These are phyloP conservation scores for Odocoileus hemionus DNA, from an alignment of 2,113 vertebrate species.

Conservation along the genomic window DNA sequence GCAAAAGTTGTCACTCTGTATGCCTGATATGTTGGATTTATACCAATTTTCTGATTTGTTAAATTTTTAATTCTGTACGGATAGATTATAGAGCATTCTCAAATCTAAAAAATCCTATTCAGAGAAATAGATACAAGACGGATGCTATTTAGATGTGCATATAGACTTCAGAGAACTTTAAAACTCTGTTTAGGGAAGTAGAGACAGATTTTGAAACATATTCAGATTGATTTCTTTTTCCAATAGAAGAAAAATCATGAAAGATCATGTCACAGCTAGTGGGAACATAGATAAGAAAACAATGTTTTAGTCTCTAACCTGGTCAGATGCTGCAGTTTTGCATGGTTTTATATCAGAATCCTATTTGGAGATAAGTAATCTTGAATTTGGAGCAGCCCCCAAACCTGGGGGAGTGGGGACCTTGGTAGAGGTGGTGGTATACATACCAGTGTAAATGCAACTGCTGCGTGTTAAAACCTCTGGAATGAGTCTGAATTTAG, in stretches of 20 bases:
- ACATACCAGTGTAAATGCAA: not conserved
- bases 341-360: not conserved
- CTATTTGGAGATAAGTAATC: not conserved
- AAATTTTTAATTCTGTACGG: not conserved
- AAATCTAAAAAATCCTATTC: constrained; percentile 13
- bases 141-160: not conserved
- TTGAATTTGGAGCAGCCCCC: constrained; percentile 6
- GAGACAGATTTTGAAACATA: not conserved
- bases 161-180: not conserved
- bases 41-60: not conserved
- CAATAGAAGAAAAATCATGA: not conserved
- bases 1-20: not conserved
- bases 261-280: not conserved
- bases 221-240: not conserved
- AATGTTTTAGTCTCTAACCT: not conserved
- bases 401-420: not conserved
- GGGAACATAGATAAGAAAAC: not conserved
- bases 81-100: not conserved
- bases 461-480: not conserved
- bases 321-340: not conserved
- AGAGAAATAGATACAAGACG: not conserved
- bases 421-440: not conserved
- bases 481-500: not conserved
- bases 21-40: not conserved
- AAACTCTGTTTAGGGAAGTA: not conserved